phyloP scores from a whole-genome alignment of 1,140 invertebrate species.

The Spodoptera litura region DNA sequence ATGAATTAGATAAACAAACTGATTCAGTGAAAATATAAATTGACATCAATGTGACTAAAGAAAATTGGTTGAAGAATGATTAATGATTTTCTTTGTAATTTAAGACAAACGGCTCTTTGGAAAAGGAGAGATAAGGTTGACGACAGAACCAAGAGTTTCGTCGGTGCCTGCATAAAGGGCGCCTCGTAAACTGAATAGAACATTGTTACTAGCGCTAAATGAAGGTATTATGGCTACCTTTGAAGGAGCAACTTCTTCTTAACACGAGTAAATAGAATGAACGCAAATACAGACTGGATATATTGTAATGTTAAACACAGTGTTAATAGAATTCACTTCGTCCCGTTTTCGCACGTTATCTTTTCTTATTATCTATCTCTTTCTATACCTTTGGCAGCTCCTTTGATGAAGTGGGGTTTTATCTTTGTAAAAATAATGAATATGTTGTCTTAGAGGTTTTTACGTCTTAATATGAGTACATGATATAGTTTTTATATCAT shows the following conservation, averaged over 20 bases:
- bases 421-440: too few relatives aligned
- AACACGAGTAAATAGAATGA: conserved; percentile 17
- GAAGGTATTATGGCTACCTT: conserved; percentile 24
- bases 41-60: conserved; percentile 45
- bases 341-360: neutral
- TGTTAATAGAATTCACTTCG: neutral
- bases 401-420: neutral
- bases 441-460: neutral
- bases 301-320: conserved; percentile 13
- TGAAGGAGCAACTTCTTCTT: conserved; percentile 2
- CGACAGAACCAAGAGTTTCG: neutral
- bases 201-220: conserved; percentile 28
- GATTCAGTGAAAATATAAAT: conserved; percentile 54
- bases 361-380: neutral
- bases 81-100: conserved; percentile 46
- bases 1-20: conserved; percentile 59
- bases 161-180: conserved; percentile 3
- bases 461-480: too few relatives aligned
- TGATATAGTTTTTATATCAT: too few relatives aligned
- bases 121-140: conserved; percentile 6
- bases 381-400: conserved; percentile 1
- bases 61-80: conserved; percentile 42
- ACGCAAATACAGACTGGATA: neutral
- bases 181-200: conserved; percentile 19
- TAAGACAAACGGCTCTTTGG: conserved; percentile 9